A percentile compares a stretch with the other conserved stretches of the same genome.
Conservation (phyloP, 2,797 vertebrate species). For the Pyrocephalus nanus region DNA sequence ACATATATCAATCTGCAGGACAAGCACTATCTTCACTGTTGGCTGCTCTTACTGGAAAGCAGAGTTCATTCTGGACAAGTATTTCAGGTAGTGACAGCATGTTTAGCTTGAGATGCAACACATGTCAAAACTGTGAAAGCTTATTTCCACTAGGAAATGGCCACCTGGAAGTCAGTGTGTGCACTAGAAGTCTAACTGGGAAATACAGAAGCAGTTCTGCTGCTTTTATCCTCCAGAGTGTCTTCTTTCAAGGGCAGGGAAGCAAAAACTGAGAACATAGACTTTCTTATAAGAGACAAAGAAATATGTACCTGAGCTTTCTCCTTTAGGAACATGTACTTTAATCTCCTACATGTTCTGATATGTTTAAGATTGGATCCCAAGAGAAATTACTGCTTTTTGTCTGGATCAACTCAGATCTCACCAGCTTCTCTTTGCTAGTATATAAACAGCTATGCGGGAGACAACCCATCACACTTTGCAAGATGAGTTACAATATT, state of each 20-base stretch:
- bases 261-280: not conserved
- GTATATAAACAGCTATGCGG: not conserved
- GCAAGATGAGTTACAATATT: not conserved
- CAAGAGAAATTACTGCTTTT: not conserved
- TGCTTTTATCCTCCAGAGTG: not conserved
- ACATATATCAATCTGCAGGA: not conserved
- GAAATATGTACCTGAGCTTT: not conserved
- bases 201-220: not conserved
- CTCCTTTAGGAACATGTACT: not conserved
- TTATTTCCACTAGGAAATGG: not conserved
- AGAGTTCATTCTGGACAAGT: not conserved
- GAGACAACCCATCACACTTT: not conserved
- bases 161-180: not conserved
- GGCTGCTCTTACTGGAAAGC: not conserved
- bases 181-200: not conserved
- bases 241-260: not conserved
- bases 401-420: not conserved
- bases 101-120: not conserved
- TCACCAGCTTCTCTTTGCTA: not conserved
- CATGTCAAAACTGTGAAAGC: not conserved
- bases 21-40: not conserved
- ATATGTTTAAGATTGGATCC: not conserved
- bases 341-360: not conserved
- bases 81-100: not conserved
- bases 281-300: not conserved